phyloP scores from a whole-genome alignment of 2,888 invertebrate genomes.

The Mallateleia sp. region DNA sequence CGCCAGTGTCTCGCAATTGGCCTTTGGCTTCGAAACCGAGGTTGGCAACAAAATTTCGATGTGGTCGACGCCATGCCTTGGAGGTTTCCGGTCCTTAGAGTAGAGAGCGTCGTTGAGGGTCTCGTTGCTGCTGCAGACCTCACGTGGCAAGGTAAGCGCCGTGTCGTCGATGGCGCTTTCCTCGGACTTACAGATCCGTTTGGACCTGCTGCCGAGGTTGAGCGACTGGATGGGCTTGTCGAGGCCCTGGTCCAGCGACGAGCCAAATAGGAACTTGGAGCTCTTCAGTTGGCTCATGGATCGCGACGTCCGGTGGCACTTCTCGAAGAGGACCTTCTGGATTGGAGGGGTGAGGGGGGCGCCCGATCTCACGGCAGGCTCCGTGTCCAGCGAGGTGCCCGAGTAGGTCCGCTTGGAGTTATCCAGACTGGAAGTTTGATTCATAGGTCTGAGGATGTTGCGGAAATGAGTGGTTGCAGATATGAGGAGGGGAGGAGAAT shows the following conservation, averaged over 20 bases:
- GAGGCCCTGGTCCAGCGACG: conserved; percentile 88
- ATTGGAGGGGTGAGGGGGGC: conserved; percentile 85
- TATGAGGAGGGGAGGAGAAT: no score
- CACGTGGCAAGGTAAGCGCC: conserved; percentile 84
- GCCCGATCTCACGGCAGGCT: conserved; percentile 83
- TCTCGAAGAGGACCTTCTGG: conserved; percentile 87
- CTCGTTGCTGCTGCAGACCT: conserved; percentile 85
- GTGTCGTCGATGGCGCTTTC: conserved; percentile 88
- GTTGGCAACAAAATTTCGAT: conserved; percentile 88
- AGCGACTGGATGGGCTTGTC: conserved; percentile 85
- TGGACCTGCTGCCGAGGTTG: conserved; percentile 84
- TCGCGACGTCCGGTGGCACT: conserved; percentile 85
- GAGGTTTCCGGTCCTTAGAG: no score
- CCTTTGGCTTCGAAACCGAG: conserved; percentile 85
- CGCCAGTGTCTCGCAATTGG: conserved; percentile 79
- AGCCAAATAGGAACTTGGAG: conserved; percentile 86
- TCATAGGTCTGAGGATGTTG: conserved; percentile 16
- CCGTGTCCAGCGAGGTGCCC: conserved; percentile 88
- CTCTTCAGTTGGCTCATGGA: conserved; percentile 86
- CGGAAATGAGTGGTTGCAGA: no score
- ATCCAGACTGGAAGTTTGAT: conserved; percentile 85
- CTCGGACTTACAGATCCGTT: conserved; percentile 88
- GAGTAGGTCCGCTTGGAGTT: conserved; percentile 89
- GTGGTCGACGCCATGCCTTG: no score
- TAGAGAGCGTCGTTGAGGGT: conserved; percentile 85